phyloP scores from a whole-genome alignment of 2,113 vertebrate species.

The Daubentonia madagascariensis region DNA sequence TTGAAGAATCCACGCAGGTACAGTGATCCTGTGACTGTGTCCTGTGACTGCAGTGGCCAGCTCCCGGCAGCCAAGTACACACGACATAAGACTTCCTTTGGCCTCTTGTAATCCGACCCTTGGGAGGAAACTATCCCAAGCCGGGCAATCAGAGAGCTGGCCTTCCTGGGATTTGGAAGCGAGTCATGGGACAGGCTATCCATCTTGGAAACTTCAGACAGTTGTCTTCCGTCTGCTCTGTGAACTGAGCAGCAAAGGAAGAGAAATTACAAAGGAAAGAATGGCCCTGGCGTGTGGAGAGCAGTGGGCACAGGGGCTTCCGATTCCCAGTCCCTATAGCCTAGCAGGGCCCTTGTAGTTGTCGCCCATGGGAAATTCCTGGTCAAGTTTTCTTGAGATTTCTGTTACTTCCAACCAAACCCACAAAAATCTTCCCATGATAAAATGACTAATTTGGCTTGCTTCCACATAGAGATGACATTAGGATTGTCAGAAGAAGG shows the following conservation, averaged over 20 bases:
- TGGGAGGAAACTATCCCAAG: too few relatives aligned
- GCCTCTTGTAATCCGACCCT: background rate
- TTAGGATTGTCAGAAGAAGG: background rate
- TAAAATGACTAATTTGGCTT: background rate
- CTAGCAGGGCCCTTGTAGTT: fast-evolving
- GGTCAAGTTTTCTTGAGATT: background rate
- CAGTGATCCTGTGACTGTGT: too few relatives aligned
- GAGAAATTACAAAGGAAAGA: background rate
- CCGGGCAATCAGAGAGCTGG: background rate
- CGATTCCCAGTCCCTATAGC: background rate
- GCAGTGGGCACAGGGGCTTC: fast-evolving
- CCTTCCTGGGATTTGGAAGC: background rate
- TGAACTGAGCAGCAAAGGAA: too few relatives aligned
- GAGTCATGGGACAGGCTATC: background rate
- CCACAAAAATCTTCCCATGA: background rate
- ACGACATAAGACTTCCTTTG: background rate
- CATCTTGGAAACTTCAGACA: fast-evolving
- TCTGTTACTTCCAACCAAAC: background rate
- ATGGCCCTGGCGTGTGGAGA: fast-evolving
- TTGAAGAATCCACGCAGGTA: fast-evolving
- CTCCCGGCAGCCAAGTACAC: background rate
- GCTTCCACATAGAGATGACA: too few relatives aligned
- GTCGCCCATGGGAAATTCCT: background rate
- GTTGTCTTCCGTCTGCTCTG: background rate
- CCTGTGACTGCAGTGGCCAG: too few relatives aligned